Conservation (phyloP, 2,113 vertebrate genomes). For the Colossoma macropomum region DNA sequence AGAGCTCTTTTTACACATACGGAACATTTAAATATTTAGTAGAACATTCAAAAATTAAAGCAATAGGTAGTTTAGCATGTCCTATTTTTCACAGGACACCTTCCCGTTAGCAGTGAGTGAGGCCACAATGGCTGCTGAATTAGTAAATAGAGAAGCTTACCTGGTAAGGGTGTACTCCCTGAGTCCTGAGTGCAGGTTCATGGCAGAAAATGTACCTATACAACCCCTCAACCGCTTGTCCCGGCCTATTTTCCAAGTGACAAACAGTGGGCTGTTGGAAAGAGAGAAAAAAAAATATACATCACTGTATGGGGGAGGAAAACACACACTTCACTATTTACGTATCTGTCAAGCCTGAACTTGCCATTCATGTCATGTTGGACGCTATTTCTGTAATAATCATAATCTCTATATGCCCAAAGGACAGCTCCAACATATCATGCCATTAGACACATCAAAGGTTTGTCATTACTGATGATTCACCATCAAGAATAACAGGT, state of each 20-base stretch:
- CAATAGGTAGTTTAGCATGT: too few species aligned
- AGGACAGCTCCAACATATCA: neutral
- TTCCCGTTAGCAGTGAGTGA: neutral
- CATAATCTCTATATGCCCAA: neutral
- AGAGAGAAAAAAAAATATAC: neutral
- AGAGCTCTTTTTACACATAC: too few species aligned
- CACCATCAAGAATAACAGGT: neutral
- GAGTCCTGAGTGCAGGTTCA: constrained; percentile 99
- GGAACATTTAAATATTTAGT: too few species aligned
- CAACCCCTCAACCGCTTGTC: constrained; percentile 99
- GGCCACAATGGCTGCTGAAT: neutral
- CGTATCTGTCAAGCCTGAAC: neutral
- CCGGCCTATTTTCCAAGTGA: constrained; percentile 99
- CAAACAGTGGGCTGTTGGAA: constrained; percentile 95
- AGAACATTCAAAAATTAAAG: too few species aligned
- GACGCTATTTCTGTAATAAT: neutral
- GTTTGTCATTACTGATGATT: constrained; percentile 11
- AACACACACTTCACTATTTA: neutral
- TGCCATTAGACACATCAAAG: neutral
- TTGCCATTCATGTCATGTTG: neutral
- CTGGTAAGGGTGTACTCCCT: constrained; percentile 99
- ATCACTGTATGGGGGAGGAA: neutral
- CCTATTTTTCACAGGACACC: neutral
- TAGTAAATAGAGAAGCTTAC: constrained; percentile 72
- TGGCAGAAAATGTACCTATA: constrained; percentile 99